Conservation (phyloP, 2,797 vertebrate species). For the Sarcophilus harrisii region DNA sequence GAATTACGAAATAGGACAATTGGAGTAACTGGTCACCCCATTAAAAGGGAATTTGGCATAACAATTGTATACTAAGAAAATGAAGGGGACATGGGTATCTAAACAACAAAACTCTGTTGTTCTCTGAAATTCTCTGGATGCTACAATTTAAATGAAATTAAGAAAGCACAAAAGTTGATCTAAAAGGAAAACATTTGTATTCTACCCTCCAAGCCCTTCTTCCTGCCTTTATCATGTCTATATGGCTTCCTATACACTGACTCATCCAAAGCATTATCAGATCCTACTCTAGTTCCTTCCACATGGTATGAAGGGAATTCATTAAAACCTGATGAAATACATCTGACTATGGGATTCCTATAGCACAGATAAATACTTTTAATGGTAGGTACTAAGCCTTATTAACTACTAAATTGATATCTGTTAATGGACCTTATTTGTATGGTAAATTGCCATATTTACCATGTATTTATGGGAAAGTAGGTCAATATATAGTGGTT, state of each 20-base stretch:
- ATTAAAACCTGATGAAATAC: slow-evolving; percentile 15
- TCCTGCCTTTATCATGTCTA: not conserved
- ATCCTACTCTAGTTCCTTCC: not conserved
- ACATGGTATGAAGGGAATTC: not conserved
- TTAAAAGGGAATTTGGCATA: no score
- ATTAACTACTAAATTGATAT: slow-evolving; percentile 52
- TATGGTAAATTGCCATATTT: not conserved
- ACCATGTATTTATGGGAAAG: not conserved
- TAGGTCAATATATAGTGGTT: not conserved
- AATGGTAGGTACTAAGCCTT: slow-evolving; percentile 37
- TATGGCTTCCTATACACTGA: not conserved
- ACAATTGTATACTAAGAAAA: not conserved
- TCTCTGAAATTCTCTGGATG: not conserved
- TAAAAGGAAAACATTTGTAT: not conserved
- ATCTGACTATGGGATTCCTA: not conserved
- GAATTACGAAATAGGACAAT: no score
- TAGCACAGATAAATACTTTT: slow-evolving; percentile 14
- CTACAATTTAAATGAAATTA: not conserved
- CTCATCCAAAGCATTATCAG: not conserved
- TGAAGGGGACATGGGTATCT: not conserved
- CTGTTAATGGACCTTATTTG: not conserved
- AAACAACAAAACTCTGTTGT: not conserved
- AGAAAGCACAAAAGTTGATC: not conserved
- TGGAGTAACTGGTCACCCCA: no score
- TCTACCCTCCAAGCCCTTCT: not conserved